Base-by-base conservation (phyloP, 2,888 invertebrate genomes). In the Pyrrhia umbra region DNA sequence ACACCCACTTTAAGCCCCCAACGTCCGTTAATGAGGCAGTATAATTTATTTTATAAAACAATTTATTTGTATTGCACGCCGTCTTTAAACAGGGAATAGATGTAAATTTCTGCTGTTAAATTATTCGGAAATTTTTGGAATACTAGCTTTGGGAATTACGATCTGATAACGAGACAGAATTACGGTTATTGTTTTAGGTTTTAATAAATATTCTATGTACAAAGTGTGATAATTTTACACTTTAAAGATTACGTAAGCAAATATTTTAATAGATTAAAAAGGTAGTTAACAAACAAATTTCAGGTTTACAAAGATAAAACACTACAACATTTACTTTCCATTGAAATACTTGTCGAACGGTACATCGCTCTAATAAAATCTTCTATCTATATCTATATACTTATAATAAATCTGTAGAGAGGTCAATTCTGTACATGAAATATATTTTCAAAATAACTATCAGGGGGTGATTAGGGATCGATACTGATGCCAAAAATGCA, bases 31-130 rank as follows among this genome's bases (percentile, higher is more conserved):
- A 88, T 85, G 83, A 88, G 85, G 68, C 71, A 68, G 77, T 82
- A 78, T 84, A 85, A 88, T 87, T 87, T 86, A 88, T 85, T 86
- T 85, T 82, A 82, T 80, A 79, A 80, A 79, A 84, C 79, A 83
- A 85, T 85, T 85, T 83, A 79, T 78, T 80, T 80, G 77, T 79
- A 80, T 80, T 77, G 74, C 78, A 78, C 55, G 62, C 68, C 65
- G 68, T 67, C 57, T 71, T 60, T 60, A 46, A 46, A 15, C 18
- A 13, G 60, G 37, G 45, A 68, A 64, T 52, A 60, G 59, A 68
- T 60, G 69, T 69, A 64, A 57, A 70, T 75, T 65, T 55, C 49
- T 51, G n/a, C 51, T 56, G 66, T 55, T 72, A 57, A 72, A 72
- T 72, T 72, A 72, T 77, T 77, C 18, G 59, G 47, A 73, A 66